Base-by-base conservation (phyloP, 2,797 vertebrate species). In the Morelia viridis region DNA sequence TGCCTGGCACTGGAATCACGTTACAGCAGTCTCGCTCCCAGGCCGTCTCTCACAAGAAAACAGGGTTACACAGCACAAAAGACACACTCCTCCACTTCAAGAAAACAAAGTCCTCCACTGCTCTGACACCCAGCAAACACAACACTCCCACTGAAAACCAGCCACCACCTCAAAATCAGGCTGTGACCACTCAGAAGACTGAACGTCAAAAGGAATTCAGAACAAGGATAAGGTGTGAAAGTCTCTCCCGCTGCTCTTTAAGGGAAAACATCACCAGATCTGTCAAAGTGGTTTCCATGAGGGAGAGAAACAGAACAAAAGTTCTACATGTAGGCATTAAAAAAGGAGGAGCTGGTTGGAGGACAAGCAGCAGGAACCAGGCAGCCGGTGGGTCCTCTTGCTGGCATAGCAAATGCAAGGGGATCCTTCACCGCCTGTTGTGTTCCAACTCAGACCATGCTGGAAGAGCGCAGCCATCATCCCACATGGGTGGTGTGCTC, bases 241-340 rank as follows among this genome's bases (percentile, higher is more conserved):
- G n/a, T 46, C 1, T 87, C 87, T 12, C 57, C 0, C 85, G 2
- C 50, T 19, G 65, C 41, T 93, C 89, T 64, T 91, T 15, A 13
- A 35, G 41, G 10, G 11, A 71, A 87, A 71, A 17, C 93, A 71
- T 64, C 3, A 90, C 65, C 80, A 92, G 91, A 56, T 93, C 92
- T 90, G 58, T 57, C 11, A 1, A 89, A 89, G 92, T 41, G 41
- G 8, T 88, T 88, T 92, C 94, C 95, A 92, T 65, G 89, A 84
- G 93, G 91, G 94, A 93, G 83, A 46, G 17, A 61, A 1, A 91
- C 92, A 84, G 65, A 85, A 88, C 58, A 88, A 92, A 95, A 95
- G 95, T 95, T 95, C 64, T 91, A 88, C 93, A 93, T 89, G 95
- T 31, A 56, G 58, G 89, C n/a, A 94, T 96, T 89, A 94, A 92